Conservation (phyloP, 2,797 vertebrate species). For the Allobates femoralis region DNA sequence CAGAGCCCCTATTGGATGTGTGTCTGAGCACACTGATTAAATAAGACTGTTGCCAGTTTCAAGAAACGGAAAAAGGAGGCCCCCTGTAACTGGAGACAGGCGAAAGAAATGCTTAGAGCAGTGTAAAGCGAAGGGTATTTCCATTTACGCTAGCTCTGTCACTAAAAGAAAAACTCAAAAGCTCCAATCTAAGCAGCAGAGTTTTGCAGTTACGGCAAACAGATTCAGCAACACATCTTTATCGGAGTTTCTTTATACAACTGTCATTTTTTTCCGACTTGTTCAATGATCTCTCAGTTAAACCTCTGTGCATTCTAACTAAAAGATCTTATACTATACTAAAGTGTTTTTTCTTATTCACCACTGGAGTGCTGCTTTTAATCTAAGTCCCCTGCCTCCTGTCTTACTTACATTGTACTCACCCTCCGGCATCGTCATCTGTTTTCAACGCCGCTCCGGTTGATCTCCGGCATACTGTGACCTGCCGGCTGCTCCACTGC, state of each 20-base stretch:
- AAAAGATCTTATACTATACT: neutral
- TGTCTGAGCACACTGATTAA: slow-evolving; percentile 68
- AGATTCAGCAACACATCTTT: neutral
- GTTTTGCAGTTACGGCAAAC: neutral
- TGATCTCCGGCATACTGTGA: too few relatives aligned
- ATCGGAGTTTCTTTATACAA: neutral
- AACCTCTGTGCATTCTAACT: neutral
- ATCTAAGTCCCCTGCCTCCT: too few relatives aligned
- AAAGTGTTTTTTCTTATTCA: too few relatives aligned
- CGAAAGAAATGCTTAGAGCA: slow-evolving; percentile 37
- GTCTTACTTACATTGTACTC: too few relatives aligned
- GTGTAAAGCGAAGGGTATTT: slow-evolving; percentile 44
- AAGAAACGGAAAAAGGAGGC: slow-evolving; percentile 69
- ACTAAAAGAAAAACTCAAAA: slow-evolving; percentile 9
- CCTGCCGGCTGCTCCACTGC: too few relatives aligned
- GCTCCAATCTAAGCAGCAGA: neutral
- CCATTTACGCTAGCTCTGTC: slow-evolving; percentile 29
- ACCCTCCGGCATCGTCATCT: too few relatives aligned
- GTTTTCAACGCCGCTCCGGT: too few relatives aligned
- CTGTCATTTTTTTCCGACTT: neutral
- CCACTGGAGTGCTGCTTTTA: too few relatives aligned
- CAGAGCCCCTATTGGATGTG: slow-evolving; percentile 66
- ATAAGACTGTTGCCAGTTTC: slow-evolving; percentile 65
- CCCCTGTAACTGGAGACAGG: slow-evolving; percentile 64
- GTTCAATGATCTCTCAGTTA: neutral